Conservation (phyloP, 1,140 invertebrate species). For the Trachymyrmex cornetzi region DNA sequence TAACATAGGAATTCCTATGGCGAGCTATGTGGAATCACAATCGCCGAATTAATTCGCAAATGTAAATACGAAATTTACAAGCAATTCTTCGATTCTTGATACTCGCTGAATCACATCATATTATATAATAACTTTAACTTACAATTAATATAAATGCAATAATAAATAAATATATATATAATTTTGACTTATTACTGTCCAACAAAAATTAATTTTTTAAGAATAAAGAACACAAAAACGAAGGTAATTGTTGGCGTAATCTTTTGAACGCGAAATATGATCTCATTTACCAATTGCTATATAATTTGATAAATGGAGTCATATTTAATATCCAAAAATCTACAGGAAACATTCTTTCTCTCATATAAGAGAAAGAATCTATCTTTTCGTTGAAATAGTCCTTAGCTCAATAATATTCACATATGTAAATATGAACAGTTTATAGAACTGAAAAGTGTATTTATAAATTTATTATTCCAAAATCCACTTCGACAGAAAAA, state of each 20-base stretch:
- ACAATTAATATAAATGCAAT: not conserved
- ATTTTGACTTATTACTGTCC: not conserved
- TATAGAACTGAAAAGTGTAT: no score
- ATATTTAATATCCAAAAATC: no score
- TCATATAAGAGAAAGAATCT: no score
- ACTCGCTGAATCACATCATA: not conserved
- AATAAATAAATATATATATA: not conserved
- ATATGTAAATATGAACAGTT: no score
- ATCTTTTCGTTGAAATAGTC: no score
- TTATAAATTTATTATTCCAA: no score
- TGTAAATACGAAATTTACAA: not conserved
- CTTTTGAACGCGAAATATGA: not conserved
- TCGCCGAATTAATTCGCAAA: constrained; percentile 11
- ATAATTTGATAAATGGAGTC: not conserved
- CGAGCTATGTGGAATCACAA: not conserved
- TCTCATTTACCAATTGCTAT: not conserved
- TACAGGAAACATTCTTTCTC: no score
- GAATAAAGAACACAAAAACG: not conserved
- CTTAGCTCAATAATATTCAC: no score
- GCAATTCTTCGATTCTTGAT: not conserved
- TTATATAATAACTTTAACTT: not conserved
- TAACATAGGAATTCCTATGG: no score
- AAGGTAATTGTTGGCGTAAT: not conserved
- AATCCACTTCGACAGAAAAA: no score
- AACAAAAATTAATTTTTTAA: not conserved